Evolutionary conservation across 2,113 vertebrate species (phyloP), one percentile per base, ranked within the genome.

Genomic region (Triplophysa dalaica): DNA sequence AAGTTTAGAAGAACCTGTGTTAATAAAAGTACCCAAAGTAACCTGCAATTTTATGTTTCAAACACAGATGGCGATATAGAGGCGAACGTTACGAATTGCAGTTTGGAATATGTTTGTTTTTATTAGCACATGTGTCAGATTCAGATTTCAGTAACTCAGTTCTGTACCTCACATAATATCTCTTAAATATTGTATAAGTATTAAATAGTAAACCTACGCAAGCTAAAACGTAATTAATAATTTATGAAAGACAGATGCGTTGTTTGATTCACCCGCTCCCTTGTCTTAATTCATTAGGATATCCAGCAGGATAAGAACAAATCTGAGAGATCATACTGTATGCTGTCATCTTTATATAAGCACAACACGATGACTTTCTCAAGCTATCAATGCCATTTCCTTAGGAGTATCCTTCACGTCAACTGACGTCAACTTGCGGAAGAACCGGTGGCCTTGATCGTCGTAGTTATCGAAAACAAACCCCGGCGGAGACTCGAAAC

Each of bases 401-500:
- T 89, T 88, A 65, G 84, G 85, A 72, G 76, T 0, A 33, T 75
- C 69, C 74, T 26, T 79, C 69, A 29, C 45, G 19, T 87, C 61
- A 21, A 91, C 87, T 11, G 77, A n/a, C 11, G 82, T 78, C 33
- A 89, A 1, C 77, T 79, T 91, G 66, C 80, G 88, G 87, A 94
- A 96, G 84, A 93, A 93, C 62, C 85, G 92, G 87, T 96, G 95
- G 24, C 95, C 95, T 13, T 72, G 86, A 48, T 91, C 79, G 81
- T 96, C 87, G 13, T 83, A 90, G 8, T 64, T 88, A 48, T 95
- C 86, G 29, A 94, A 95, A 19, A 87, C 4, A 2, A 94, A 96
- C 9, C 94, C 94, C 1, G 87, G 88, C 11, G 92, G 93, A 10
- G 61, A 84, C 0, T 90, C 82, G 0, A 89, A 89, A 17, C 77